Evolutionary conservation across 2,888 invertebrate genomes (phyloP), one percentile per base, ranked within the genome.

Genomic region (Taenaris catops): DNA sequence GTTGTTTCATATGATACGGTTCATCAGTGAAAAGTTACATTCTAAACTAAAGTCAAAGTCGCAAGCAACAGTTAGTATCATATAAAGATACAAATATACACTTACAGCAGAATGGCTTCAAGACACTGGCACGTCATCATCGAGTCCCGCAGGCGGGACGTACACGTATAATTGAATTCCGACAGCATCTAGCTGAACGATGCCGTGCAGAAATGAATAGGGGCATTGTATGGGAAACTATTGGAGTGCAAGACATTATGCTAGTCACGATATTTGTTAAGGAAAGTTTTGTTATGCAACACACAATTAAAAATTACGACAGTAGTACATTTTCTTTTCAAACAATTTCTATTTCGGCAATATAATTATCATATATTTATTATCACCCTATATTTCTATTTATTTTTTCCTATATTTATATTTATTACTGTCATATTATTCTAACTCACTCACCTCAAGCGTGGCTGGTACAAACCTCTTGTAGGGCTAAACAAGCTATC

Each of bases 81-180:
- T 19, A 26, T 18, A 18, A 9, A 7, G 14, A 12, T 14, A 26
- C 29, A 26, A 23, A 38, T n/a, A n/a, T n/a, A 27, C 6, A 9
- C 28, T 18, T 18, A 10, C 27, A 36, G 39, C 29, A 31, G 25
- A 34, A 49, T 36, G 27, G 34, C 33, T 34, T 16, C 21, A 23
- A 44, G 41, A 43, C 39, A 36, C 26, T 1, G n/a, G 23, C 14
- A 17, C 29, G 38, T 39, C 42, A 41, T 46, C 40, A 34, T 25
- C 27, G 39, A 38, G 42, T 41, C 39, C n/a, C 5, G 8, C 33
- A 41, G 52, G 51, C 54, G 45, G 41, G n/a, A n/a, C n/a, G n/a
- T n/a, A n/a, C n/a, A 29, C 44, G 34, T 8, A 41, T 58, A 61
- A 62, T 60, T 57, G 51, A 60, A 61, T 50, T 49, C 46, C 28